Evolutionary conservation across 2,113 vertebrate genomes (phyloP).

Genomic region (Probosciger aterrimus): DNA sequence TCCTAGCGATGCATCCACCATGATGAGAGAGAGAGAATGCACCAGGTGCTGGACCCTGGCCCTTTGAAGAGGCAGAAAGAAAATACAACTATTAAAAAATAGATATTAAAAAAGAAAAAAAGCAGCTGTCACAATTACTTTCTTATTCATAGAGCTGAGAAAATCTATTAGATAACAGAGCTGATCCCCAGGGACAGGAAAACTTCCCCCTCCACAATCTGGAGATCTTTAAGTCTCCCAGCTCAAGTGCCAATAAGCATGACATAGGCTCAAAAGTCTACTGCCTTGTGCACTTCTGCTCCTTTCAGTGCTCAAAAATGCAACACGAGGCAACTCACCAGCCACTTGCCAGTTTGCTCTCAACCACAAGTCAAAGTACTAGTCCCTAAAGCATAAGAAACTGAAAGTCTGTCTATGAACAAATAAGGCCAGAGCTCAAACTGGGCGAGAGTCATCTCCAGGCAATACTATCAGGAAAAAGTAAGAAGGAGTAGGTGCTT

Average conservation of each 20-base stretch:
- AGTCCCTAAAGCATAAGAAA: background rate
- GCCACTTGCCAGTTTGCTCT: background rate
- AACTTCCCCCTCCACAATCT: background rate
- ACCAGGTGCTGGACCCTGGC: slow-evolving; percentile 84
- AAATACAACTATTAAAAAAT: background rate
- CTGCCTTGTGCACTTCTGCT: background rate
- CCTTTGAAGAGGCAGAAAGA: slow-evolving; percentile 65
- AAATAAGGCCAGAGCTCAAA: background rate
- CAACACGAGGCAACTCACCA: background rate
- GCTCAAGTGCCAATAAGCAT: background rate
- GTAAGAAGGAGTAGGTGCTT: background rate
- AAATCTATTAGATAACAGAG: background rate
- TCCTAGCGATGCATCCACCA: slow-evolving; percentile 86
- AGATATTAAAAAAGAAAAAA: background rate
- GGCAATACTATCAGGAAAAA: background rate
- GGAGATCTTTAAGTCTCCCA: background rate
- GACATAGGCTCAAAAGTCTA: background rate
- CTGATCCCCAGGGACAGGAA: background rate
- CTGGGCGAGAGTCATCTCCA: background rate
- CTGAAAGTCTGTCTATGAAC: background rate
- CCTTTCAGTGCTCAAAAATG: background rate
- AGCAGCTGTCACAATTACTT: background rate
- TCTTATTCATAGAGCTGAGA: background rate
- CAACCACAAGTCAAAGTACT: background rate
- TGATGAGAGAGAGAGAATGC: slow-evolving; percentile 85